Conservation (phyloP, 2,113 vertebrate species). For the Sorex fumeus region DNA sequence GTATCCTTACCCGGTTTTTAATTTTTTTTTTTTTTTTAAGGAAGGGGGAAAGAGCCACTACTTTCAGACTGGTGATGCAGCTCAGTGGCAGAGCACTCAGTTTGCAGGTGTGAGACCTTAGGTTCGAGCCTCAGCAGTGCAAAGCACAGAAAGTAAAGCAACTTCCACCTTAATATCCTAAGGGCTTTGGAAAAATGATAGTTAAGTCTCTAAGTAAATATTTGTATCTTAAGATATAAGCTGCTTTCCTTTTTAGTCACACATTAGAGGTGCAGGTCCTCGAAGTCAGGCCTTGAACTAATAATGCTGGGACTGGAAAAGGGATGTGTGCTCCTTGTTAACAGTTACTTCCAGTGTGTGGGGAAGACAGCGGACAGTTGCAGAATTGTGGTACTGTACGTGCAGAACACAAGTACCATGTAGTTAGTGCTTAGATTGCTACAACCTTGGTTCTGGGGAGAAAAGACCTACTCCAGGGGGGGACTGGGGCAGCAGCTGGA, state of each 20-base stretch:
- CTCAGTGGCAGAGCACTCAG: too few relatives aligned
- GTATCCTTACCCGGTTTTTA: too few relatives aligned
- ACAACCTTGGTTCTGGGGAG: neutral
- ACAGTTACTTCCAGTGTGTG: neutral
- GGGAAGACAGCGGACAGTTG: neutral
- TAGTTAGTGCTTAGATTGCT: neutral
- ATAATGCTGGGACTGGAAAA: neutral
- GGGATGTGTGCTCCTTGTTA: neutral
- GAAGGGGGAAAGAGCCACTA: too few relatives aligned
- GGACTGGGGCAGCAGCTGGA: too few relatives aligned
- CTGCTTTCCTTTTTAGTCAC: slow-evolving; percentile 32
- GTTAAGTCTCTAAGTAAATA: neutral
- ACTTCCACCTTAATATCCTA: too few relatives aligned
- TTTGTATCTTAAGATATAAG: slow-evolving; percentile 1
- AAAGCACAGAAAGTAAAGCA: too few relatives aligned
- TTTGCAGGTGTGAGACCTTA: too few relatives aligned
- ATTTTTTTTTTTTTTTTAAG: too few relatives aligned
- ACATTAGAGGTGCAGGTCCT: neutral
- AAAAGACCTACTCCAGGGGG: neutral
- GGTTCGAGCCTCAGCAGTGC: too few relatives aligned
- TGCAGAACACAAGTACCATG: neutral
- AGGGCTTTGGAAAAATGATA: too few relatives aligned
- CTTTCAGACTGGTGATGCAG: too few relatives aligned
- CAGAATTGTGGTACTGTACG: neutral
- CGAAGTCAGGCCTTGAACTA: neutral